Evolutionary conservation across 2,113 vertebrate genomes (phyloP).

Genomic region (Procavia capensis): DNA sequence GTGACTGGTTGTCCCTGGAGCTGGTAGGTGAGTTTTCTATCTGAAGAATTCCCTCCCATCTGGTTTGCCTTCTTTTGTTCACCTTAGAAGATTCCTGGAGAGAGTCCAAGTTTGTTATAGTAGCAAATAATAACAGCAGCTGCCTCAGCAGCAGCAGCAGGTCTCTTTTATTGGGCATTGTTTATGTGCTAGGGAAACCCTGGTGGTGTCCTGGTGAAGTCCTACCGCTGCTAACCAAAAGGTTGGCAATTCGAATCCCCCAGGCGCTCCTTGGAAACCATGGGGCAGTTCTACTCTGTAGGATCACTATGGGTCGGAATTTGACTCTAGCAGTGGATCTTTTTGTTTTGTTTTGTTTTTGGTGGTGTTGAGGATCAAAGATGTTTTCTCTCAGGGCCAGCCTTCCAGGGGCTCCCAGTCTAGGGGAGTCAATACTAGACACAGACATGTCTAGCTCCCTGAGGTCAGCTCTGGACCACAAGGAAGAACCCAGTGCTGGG

Average conservation of each 20-base stretch:
- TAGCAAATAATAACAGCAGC: neutral
- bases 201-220: too few relatives aligned
- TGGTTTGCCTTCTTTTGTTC: neutral
- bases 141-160: neutral
- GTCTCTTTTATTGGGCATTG: neutral
- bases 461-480: neutral
- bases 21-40: neutral
- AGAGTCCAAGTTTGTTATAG: neutral
- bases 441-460: neutral
- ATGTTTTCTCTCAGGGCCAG: neutral
- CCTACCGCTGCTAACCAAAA: too few relatives aligned
- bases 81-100: neutral
- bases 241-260: too few relatives aligned
- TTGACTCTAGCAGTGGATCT: too few relatives aligned
- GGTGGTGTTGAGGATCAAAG: neutral
- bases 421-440: neutral
- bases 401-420: neutral
- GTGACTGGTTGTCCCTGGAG: constrained; percentile 12
- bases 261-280: too few relatives aligned
- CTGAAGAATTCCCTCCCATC: neutral
- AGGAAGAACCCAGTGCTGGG: neutral
- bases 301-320: too few relatives aligned
- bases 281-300: too few relatives aligned
- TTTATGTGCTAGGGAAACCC: neutral
- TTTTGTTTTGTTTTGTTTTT: too few relatives aligned